Evolutionary conservation across 2,113 vertebrate species (phyloP).

Genomic region (Rhea pennata): DNA sequence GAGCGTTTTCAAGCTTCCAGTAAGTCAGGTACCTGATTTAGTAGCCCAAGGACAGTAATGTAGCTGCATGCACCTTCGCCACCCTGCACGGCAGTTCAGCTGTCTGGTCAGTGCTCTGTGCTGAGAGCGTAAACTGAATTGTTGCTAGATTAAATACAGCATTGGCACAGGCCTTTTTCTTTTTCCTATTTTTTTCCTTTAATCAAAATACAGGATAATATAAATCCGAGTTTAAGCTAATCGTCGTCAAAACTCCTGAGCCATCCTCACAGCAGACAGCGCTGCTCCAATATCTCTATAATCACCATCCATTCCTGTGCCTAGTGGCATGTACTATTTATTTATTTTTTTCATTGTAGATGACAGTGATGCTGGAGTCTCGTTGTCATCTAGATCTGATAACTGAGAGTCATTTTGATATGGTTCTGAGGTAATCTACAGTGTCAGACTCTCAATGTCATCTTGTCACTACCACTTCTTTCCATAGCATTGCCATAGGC

Average conservation of each 20-base stretch:
- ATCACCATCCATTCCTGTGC: conserved; percentile 12
- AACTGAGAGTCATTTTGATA: conserved; percentile 47
- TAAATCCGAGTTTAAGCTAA: neutral
- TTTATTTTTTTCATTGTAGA: conserved; percentile 53
- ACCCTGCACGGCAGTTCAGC: neutral
- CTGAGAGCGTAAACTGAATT: neutral
- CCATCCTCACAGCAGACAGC: neutral
- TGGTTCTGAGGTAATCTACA: conserved; percentile 60
- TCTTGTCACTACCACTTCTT: conserved; percentile 58
- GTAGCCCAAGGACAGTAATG: neutral
- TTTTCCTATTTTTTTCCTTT: neutral
- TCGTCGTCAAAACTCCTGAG: neutral
- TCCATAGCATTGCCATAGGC: conserved; percentile 18
- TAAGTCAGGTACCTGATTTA: neutral
- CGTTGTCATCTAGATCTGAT: conserved; percentile 68
- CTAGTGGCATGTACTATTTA: conserved; percentile 14
- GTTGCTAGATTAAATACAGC: neutral
- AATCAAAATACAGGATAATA: neutral
- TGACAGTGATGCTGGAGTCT: conserved; percentile 46
- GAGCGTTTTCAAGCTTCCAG: neutral
- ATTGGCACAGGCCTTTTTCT: neutral
- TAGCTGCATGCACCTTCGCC: neutral
- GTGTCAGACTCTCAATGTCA: conserved; percentile 62
- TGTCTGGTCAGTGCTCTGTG: neutral
- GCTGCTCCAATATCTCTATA: neutral